phyloP scores from a whole-genome alignment of 2,113 vertebrate genomes.

The Cercopithecus mona region DNA sequence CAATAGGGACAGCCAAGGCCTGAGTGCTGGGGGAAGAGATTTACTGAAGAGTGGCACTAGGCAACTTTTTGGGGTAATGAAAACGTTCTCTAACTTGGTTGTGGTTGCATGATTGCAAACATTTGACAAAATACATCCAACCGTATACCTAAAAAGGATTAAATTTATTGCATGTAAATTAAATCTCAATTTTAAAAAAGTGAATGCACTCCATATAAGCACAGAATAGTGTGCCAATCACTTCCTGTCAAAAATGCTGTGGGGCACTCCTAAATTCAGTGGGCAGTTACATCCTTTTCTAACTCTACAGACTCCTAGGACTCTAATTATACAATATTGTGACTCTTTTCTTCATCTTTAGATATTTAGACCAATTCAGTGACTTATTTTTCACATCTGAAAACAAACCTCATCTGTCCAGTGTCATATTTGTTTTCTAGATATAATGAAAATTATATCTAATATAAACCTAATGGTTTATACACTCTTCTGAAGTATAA shows the following conservation, averaged over 20 bases:
- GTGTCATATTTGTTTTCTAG: background rate
- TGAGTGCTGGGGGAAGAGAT: background rate
- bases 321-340: fast-evolving
- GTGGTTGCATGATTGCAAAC: background rate
- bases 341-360: background rate
- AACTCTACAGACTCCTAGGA: background rate
- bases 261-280: background rate
- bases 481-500: background rate
- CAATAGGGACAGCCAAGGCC: background rate
- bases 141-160: background rate
- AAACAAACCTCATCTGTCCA: background rate
- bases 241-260: background rate
- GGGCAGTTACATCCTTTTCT: background rate
- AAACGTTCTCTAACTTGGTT: background rate
- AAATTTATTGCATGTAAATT: background rate
- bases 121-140: background rate
- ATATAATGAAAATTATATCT: background rate
- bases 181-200: background rate
- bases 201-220: background rate
- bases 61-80: background rate
- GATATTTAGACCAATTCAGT: background rate
- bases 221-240: background rate
- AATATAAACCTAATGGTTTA: background rate
- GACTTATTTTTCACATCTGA: background rate
- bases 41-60: background rate